Percentiles rank a stretch among this genome's conserved stretches.
Conservation (phyloP, 2,113 vertebrate species). For the Cinclus mexicanus region DNA sequence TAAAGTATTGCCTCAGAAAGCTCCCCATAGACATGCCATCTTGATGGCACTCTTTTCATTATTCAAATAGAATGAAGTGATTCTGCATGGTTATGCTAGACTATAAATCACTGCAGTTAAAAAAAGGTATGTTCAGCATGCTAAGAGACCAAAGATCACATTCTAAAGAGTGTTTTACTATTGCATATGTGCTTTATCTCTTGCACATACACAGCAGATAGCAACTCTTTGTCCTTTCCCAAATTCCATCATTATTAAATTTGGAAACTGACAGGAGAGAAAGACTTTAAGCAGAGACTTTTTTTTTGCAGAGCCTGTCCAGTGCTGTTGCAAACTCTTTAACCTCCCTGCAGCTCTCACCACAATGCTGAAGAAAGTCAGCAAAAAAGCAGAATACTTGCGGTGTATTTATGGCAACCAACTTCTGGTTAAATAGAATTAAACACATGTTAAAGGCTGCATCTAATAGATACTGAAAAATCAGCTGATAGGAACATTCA, state of each 20-base stretch:
- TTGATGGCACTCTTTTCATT: constrained; percentile 64
- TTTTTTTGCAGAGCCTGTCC: background rate
- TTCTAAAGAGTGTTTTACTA: background rate
- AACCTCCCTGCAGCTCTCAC: background rate
- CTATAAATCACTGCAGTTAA: constrained; percentile 58
- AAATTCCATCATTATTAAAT: constrained; percentile 22
- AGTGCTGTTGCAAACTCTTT: background rate
- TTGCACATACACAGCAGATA: background rate
- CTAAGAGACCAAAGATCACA: constrained; percentile 55
- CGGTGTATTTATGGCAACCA: background rate
- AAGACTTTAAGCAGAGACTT: background rate
- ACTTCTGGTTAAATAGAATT: background rate
- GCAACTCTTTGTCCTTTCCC: background rate
- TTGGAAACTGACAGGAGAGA: background rate
- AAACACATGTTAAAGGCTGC: background rate
- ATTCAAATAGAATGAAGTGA: constrained; percentile 71
- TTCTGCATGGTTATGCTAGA: constrained; percentile 53
- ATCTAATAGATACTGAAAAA: background rate
- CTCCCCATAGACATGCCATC: constrained; percentile 56
- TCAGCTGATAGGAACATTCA: background rate
- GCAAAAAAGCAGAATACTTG: background rate
- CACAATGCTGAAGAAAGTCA: background rate
- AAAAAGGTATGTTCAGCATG: constrained; percentile 49
- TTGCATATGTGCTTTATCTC: constrained; percentile 5
- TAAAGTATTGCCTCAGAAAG: constrained; percentile 48